These are phyloP conservation scores for Ypsolopha scabrella DNA, from an alignment of 2,888 invertebrate genomes.

Conservation along the genomic window DNA sequence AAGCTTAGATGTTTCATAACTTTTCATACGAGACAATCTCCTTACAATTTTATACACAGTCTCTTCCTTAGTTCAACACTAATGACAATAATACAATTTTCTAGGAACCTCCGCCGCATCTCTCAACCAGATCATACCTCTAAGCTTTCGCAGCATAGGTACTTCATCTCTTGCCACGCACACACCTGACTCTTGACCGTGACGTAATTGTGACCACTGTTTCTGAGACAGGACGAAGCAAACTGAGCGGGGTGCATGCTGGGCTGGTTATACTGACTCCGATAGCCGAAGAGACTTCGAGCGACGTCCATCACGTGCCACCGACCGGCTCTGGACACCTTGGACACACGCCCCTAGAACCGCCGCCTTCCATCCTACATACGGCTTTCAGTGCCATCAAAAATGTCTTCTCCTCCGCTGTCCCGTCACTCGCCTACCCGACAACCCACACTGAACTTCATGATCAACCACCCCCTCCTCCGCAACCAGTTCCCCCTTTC, in stretches of 20 bases:
- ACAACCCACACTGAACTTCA: constrained; percentile 11
- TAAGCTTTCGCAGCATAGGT: constrained; percentile 24
- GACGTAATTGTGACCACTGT: constrained; percentile 12
- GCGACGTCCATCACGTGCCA: constrained; percentile 28
- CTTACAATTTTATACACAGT: not conserved
- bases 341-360: constrained; percentile 46
- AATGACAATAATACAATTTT: constrained; percentile 7
- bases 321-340: constrained; percentile 15
- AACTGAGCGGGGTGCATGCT: constrained; percentile 58
- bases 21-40: not conserved
- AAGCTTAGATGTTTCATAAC: not conserved
- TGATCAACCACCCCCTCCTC: constrained; percentile 44
- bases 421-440: constrained; percentile 15
- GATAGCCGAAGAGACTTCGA: constrained; percentile 30
- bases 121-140: constrained; percentile 18
- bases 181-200: not conserved
- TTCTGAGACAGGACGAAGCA: constrained; percentile 63
- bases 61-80: not conserved
- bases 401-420: constrained; percentile 33
- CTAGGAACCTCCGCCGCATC: constrained; percentile 15
- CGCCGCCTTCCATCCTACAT: constrained; percentile 47
- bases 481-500: constrained; percentile 35
- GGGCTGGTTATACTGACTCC: constrained; percentile 58
- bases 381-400: constrained; percentile 54
- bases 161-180: constrained; percentile 11